Evolutionary conservation across 2,888 invertebrate species (phyloP).

Genomic region (Rapana venosa): DNA sequence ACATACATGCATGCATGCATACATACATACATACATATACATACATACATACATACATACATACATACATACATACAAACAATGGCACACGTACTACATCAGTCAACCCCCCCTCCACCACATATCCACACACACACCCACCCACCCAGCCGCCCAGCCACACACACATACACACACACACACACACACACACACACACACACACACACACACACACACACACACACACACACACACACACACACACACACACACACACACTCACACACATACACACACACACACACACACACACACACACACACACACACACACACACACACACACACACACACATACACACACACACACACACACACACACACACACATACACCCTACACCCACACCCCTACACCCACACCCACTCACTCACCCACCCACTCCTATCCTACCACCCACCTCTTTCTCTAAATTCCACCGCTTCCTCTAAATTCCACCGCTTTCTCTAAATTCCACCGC

Average conservation of each 20-base stretch:
- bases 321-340: conserved; percentile 19
- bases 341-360: not conserved
- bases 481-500: too few relatives aligned
- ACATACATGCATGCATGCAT: not conserved
- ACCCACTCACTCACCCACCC: too few relatives aligned
- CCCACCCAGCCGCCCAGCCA: not conserved
- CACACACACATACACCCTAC: too few relatives aligned
- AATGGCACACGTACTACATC: too few relatives aligned
- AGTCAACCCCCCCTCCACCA: too few relatives aligned
- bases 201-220: conserved; percentile 15
- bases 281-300: too few relatives aligned
- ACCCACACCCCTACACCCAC: too few relatives aligned
- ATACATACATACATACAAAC: not conserved
- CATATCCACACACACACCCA: too few relatives aligned
- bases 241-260: not conserved
- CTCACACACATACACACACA: not conserved
- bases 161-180: not conserved
- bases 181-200: conserved; percentile 17
- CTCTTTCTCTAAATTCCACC: not conserved
- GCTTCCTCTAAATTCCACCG: too few relatives aligned
- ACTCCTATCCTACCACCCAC: too few relatives aligned
- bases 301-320: conserved; percentile 16
- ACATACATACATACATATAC: not conserved
- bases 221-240: not conserved
- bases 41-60: not conserved